These are phyloP conservation scores for Ariolimax columbianus DNA, from an alignment of 2,888 invertebrate species.

Conservation along the genomic window DNA sequence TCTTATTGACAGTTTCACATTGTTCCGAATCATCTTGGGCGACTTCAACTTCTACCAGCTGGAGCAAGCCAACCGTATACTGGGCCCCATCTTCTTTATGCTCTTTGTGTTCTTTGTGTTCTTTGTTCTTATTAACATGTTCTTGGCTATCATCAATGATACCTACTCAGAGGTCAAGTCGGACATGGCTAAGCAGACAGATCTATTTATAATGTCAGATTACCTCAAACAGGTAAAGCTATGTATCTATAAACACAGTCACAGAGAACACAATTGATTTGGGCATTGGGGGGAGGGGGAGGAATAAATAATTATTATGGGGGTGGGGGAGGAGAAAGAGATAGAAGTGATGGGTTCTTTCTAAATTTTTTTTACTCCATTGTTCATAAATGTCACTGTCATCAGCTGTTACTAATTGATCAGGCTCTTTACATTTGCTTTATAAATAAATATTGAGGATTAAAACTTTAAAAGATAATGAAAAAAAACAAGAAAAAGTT, in stretches of 20 bases:
- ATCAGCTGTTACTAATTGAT: too few relatives aligned
- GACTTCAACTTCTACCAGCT: conserved; percentile 87
- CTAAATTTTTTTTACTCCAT: too few relatives aligned
- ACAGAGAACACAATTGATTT: too few relatives aligned
- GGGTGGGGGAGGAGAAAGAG: too few relatives aligned
- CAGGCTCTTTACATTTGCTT: too few relatives aligned
- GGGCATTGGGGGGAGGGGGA: too few relatives aligned
- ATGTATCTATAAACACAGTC: not conserved
- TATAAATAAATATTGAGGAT: too few relatives aligned
- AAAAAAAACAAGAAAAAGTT: too few relatives aligned
- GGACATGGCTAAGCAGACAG: conserved; percentile 82
- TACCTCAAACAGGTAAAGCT: conserved; percentile 81
- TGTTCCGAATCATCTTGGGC: conserved; percentile 87
- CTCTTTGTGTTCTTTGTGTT: conserved; percentile 88
- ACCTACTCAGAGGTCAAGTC: conserved; percentile 87
- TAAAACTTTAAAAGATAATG: too few relatives aligned
- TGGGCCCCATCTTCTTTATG: conserved; percentile 87
- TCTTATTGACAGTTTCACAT: conserved; percentile 81
- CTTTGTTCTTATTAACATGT: conserved; percentile 89
- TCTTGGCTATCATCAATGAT: conserved; percentile 89
- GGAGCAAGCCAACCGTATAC: conserved; percentile 84
- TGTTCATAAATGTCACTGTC: too few relatives aligned
- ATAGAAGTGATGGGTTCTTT: too few relatives aligned
- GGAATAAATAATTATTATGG: too few relatives aligned
- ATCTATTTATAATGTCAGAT: conserved; percentile 82